These are phyloP conservation scores for Limnephilus lunatus DNA, from an alignment of 2,888 invertebrate species.

Conservation along the genomic window DNA sequence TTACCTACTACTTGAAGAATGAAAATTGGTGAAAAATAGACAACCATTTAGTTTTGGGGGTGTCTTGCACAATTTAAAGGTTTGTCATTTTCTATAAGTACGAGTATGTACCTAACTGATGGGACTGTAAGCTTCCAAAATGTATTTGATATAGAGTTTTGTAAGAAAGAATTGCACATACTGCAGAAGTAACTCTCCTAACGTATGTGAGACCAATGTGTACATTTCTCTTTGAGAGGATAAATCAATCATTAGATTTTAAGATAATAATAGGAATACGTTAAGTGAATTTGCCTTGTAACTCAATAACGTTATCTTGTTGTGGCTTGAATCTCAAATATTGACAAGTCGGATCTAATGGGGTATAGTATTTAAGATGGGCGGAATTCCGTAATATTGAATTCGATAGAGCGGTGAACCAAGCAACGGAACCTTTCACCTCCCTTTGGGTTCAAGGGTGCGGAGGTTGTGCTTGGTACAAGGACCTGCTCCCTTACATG, in stretches of 20 bases:
- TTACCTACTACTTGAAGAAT: too few relatives aligned
- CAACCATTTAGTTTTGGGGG: too few relatives aligned
- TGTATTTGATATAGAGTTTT: too few relatives aligned
- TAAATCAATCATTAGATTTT: not conserved
- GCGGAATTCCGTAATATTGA: conserved; percentile 27
- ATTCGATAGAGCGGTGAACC: conserved; percentile 22
- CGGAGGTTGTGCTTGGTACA: not conserved
- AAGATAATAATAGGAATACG: not conserved
- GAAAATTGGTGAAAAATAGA: too few relatives aligned
- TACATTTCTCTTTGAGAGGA: too few relatives aligned
- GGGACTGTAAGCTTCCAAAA: too few relatives aligned
- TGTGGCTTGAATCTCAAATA: not conserved
- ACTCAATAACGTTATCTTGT: not conserved
- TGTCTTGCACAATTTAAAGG: too few relatives aligned
- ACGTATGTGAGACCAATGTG: too few relatives aligned
- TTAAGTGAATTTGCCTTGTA: not conserved
- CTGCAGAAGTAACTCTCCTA: too few relatives aligned
- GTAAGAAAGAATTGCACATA: too few relatives aligned
- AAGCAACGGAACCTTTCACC: conserved; percentile 10
- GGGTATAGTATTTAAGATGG: not conserved
- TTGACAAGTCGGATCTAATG: not conserved
- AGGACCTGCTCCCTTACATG: not conserved
- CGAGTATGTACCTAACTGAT: too few relatives aligned
- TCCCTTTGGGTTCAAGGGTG: conserved; percentile 3
- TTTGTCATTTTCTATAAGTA: too few relatives aligned